A percentile compares a stretch with the other conserved stretches of the same genome.
These are phyloP conservation scores for Aldabrachelys gigantea DNA, from an alignment of 2,113 vertebrate species.

Conservation along the genomic window DNA sequence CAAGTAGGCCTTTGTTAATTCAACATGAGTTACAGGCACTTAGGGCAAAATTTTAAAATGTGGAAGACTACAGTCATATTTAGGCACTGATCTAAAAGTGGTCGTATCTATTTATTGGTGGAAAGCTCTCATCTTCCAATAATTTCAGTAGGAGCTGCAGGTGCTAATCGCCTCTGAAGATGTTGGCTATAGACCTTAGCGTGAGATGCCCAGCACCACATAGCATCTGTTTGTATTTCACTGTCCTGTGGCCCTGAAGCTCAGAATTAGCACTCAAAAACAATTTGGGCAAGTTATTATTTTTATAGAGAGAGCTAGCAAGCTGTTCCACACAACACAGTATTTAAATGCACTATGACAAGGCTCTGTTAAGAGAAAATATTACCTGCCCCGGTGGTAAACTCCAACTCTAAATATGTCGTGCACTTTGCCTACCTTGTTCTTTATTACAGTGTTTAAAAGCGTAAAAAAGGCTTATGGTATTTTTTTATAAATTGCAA, in stretches of 20 bases:
- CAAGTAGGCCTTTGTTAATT: not conserved
- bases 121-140: not conserved
- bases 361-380: slow-evolving; percentile 28
- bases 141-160: not conserved
- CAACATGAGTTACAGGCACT: not conserved
- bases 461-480: not conserved
- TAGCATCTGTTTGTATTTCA: not conserved
- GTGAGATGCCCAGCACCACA: not conserved
- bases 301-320: not conserved
- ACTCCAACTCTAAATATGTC: not conserved
- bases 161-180: not conserved
- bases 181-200: not conserved
- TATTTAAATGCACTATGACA: slow-evolving; percentile 2
- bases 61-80: not conserved
- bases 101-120: not conserved
- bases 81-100: not conserved
- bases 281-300: slow-evolving; percentile 25
- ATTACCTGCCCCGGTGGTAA: not conserved
- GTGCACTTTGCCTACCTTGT: slow-evolving; percentile 36
- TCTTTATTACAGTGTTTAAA: slow-evolving; percentile 5
- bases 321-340: slow-evolving; percentile 19
- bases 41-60: not conserved
- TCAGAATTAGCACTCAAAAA: not conserved
- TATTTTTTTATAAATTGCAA: not conserved
- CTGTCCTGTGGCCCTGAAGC: not conserved